These are phyloP conservation scores for Unio pictorum DNA, from an alignment of 2,888 invertebrate species.

Conservation along the genomic window DNA sequence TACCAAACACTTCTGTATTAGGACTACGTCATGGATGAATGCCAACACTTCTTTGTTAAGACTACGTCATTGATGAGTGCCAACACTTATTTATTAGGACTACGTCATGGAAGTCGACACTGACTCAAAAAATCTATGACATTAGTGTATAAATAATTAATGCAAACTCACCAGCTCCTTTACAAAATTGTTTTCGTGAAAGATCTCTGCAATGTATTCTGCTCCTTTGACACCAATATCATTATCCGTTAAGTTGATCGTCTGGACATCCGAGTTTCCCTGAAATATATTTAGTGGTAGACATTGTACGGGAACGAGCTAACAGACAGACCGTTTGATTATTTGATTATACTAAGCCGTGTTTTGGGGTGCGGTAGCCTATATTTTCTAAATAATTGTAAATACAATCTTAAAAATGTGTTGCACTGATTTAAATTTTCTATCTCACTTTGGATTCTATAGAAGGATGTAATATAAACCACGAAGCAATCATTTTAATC, in stretches of 20 bases:
- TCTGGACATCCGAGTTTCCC: slow-evolving; percentile 52
- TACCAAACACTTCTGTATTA: no score
- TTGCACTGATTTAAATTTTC: not conserved
- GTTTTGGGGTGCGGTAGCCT: no score
- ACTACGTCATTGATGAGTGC: no score
- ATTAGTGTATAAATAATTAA: not conserved
- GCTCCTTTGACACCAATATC: slow-evolving; percentile 54
- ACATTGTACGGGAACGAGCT: no score
- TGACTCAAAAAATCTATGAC: not conserved
- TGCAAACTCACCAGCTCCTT: slow-evolving; percentile 48
- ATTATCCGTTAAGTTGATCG: slow-evolving; percentile 53
- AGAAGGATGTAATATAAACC: no score
- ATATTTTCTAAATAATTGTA: not conserved
- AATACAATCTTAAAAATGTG: not conserved
- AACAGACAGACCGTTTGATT: no score
- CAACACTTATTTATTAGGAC: no score
- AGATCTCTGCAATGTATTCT: slow-evolving; percentile 48
- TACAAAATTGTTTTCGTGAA: slow-evolving; percentile 56
- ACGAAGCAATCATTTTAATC: no score
- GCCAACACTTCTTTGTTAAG: no score
- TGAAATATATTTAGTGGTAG: slow-evolving; percentile 23
- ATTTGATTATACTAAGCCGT: no score
- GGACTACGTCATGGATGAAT: no score
- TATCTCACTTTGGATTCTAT: not conserved
- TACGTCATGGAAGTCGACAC: no score